Conservation (phyloP, 1,140 invertebrate species). For the Orchestia grillus region DNA sequence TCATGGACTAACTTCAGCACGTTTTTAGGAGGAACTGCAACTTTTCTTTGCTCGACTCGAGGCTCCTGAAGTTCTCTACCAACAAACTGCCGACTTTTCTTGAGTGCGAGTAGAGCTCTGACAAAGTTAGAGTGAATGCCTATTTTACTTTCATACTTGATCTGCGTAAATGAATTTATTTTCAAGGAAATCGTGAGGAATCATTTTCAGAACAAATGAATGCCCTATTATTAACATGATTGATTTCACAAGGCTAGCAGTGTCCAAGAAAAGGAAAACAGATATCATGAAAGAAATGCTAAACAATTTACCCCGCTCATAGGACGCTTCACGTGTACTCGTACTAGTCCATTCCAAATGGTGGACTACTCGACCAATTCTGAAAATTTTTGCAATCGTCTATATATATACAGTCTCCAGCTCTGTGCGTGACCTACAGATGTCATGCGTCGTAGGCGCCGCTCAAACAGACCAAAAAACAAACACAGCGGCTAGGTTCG, state of each 20-base stretch:
- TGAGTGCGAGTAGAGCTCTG: background rate
- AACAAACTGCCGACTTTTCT: background rate
- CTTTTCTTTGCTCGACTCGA: background rate
- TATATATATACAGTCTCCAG: too few species aligned
- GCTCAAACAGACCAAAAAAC: too few species aligned
- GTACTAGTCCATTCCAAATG: too few species aligned
- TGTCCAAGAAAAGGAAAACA: background rate
- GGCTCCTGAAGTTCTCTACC: background rate
- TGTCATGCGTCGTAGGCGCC: too few species aligned
- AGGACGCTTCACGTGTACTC: too few species aligned
- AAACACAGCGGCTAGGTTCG: too few species aligned
- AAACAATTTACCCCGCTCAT: too few species aligned
- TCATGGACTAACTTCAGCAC: background rate
- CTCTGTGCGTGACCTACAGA: too few species aligned
- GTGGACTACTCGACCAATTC: too few species aligned
- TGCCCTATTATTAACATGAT: background rate
- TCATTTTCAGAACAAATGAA: background rate
- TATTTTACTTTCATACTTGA: background rate
- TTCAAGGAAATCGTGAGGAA: background rate
- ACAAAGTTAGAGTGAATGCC: background rate
- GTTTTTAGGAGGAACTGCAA: background rate
- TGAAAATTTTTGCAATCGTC: too few species aligned
- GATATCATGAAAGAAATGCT: background rate
- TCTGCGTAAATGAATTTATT: background rate
- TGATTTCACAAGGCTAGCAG: background rate